Evolutionary conservation across 2,113 vertebrate genomes (phyloP).

Genomic region (Centropus unirufus): DNA sequence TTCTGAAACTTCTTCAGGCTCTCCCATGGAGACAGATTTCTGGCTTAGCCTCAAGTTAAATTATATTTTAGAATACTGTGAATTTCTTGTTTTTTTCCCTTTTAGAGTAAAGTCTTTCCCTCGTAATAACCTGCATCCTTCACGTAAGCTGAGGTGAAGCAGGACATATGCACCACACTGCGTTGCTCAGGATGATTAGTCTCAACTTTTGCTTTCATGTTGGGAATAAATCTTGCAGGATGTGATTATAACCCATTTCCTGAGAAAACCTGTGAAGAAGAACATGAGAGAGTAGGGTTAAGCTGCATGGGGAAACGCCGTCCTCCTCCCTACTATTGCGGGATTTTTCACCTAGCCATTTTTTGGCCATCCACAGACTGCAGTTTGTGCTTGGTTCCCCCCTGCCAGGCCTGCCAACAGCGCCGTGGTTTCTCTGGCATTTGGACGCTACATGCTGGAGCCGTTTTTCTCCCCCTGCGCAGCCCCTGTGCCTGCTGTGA

Average conservation of each 20-base stretch:
- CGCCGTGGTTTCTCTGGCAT: constrained; percentile 83
- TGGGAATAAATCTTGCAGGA: neutral
- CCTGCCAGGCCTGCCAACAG: constrained; percentile 82
- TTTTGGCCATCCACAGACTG: neutral
- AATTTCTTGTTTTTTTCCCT: neutral
- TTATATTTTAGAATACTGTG: neutral
- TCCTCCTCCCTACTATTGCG: neutral
- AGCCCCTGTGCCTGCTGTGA: constrained; percentile 78
- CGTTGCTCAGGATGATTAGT: neutral
- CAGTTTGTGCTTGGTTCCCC: neutral
- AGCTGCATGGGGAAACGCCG: neutral
- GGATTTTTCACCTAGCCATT: neutral
- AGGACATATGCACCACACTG: neutral
- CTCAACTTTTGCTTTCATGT: neutral
- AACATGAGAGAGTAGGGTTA: neutral
- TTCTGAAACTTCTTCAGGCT: neutral
- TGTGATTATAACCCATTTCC: neutral
- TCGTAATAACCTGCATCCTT: neutral
- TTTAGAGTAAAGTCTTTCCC: neutral
- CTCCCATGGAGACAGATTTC: neutral
- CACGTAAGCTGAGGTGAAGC: neutral
- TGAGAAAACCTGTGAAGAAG: neutral
- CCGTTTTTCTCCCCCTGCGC: constrained; percentile 84
- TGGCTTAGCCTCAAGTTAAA: neutral
- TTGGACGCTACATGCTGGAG: constrained; percentile 88